Evolutionary conservation across 2,797 vertebrate genomes (phyloP), one percentile per base, ranked within the genome.

Genomic region (Channa striata): DNA sequence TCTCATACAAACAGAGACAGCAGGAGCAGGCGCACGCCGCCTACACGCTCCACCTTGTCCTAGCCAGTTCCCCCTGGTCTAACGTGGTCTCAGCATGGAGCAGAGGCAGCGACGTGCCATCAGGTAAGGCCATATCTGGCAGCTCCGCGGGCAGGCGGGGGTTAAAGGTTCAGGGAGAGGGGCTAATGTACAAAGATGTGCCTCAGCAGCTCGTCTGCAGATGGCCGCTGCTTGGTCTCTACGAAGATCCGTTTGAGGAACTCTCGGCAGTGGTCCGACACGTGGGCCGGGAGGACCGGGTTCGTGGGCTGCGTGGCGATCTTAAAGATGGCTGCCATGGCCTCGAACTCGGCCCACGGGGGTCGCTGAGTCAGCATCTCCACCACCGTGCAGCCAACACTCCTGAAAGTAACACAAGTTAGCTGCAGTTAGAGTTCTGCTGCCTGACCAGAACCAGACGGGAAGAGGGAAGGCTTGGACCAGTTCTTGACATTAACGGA

Each of bases 271-370:
- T 99, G 96, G 91, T 99, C 97, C 0, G 97, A 99, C 85, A 97
- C 96, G 12, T 99, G 96, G 60, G 92, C 93, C 11, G 98, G 98
- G 58, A 99, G 94, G 83, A 96, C 95, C 1, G 98, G 98, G 90
- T 98, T 99, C 64, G 98, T 99, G 80, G 97, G 96, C 92, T 99
- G 98, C 11, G 98, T 99, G 90, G 98, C 98, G 2, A 99, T 99
- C 92, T 99, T 99, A 91, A 99, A 99, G 93, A 99, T 99, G 93
- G 98, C 98, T 33, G 98, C 98, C 98, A 99, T 99, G 52, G 98
- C 97, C 93, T 99, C 98, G 0, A 96, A 99, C 88, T 99, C 98
- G 0, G 98, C 98, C 98, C 98, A 99, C 0, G 98, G 98, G 2
- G 98, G 98, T 65, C 97, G 96, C 87, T 99, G 97, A 0, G 98